Evolutionary conservation across 2,888 invertebrate genomes (phyloP), one percentile per base, ranked within the genome.

Genomic region (Plemyria rubiginata): DNA sequence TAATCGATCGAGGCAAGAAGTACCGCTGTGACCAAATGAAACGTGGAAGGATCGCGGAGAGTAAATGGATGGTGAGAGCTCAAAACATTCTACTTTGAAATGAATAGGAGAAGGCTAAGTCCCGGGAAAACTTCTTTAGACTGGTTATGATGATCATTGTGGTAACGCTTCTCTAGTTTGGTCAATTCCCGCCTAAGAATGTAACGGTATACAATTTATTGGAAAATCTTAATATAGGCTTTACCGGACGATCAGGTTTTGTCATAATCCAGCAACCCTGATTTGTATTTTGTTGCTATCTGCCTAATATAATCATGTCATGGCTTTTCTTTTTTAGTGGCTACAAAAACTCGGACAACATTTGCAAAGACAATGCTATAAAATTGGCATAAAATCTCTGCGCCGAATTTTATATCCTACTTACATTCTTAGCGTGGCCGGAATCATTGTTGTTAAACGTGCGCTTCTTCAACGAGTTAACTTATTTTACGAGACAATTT

Each of bases 291-390:
- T 62, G 60, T 71, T 65, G 58, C 67, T 68, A 52, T 69, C 71
- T 68, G 49, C 67, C 53, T 80, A 79, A 79, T 81, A 77, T 78
- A 79, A 81, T 80, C 78, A 78, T 79, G 76, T 75, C 75, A 81
- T 66, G 72, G 71, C 68, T 75, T 75, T 73, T 68, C 70, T 82
- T 85, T 61, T 88, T 87, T 86, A 87, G 74, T 79, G 72, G 77
- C 75, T 76, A 82, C 84, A 87, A 88, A 89, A 89, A 87, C 76
- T 87, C 77, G 88, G 87, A 87, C 87, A 88, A 84, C 85, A 81
- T 90, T 89, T 88, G 87, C 82, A 84, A 84, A 89, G 88, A 88
- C 88, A 90, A 86, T 88, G 84, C 81, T 77, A 87, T 90, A 90
- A 90, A 89, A 85, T 86, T 84, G 87, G 81, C 84, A 88, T 91